phyloP scores from a whole-genome alignment of 2,888 invertebrate species.

The Fragum sueziense region DNA sequence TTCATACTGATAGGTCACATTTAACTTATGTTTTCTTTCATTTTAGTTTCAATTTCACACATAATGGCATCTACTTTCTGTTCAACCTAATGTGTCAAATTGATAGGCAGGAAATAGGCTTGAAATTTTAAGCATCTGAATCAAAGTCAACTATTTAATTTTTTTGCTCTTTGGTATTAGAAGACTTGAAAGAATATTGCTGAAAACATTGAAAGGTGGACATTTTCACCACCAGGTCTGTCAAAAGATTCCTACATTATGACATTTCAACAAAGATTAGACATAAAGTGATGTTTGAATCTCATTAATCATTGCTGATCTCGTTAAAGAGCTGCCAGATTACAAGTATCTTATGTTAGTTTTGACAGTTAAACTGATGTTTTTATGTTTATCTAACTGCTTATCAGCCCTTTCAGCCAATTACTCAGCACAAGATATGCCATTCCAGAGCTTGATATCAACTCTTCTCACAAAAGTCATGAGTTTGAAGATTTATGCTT shows the following conservation, averaged over 20 bases:
- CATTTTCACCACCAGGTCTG: no score
- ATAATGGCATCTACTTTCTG: no score
- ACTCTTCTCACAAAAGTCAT: not conserved
- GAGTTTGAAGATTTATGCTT: not conserved
- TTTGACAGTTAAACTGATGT: not conserved
- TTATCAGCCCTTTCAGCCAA: slow-evolving; percentile 1
- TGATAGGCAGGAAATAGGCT: no score
- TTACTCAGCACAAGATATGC: not conserved
- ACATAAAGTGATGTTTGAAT: not conserved
- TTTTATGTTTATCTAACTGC: not conserved
- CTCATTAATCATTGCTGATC: not conserved
- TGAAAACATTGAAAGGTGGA: no score
- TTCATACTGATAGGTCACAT: slow-evolving; percentile 5
- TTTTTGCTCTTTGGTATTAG: no score
- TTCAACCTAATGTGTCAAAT: no score
- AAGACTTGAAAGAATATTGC: no score
- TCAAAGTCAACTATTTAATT: no score
- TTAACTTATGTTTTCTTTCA: slow-evolving; percentile 2
- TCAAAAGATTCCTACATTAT: no score
- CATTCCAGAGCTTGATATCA: not conserved
- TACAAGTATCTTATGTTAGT: not conserved
- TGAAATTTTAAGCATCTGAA: no score
- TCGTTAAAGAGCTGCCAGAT: slow-evolving; percentile 1
- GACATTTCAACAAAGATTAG: no score
- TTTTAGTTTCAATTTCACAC: not conserved